These are phyloP conservation scores for Phaenicophaeus curvirostris DNA, from an alignment of 2,797 vertebrate species.

Conservation along the genomic window DNA sequence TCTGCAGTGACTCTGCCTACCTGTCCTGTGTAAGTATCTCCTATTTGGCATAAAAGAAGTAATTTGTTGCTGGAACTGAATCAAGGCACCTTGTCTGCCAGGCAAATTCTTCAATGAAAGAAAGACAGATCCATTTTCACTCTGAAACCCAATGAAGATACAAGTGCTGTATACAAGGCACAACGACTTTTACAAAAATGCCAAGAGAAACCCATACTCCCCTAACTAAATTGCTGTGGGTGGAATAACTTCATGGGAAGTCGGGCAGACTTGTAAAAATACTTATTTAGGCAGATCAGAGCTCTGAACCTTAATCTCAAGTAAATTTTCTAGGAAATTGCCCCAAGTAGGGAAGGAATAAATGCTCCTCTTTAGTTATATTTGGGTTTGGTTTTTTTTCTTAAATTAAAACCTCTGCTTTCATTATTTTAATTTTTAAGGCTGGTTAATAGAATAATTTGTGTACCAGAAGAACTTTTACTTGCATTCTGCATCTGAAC, in stretches of 20 bases:
- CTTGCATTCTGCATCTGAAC: background rate
- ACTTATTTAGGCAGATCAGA: background rate
- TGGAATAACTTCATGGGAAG: background rate
- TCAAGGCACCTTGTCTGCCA: background rate
- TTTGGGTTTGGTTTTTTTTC: background rate
- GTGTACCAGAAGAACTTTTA: background rate
- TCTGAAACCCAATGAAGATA: background rate
- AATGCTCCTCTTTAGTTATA: background rate
- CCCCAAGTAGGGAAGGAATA: background rate
- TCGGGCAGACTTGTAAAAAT: background rate
- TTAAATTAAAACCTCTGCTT: background rate
- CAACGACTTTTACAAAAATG: background rate
- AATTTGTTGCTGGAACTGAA: slow-evolving; percentile 14
- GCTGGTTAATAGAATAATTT: background rate
- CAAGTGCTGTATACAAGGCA: background rate
- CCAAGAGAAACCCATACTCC: background rate
- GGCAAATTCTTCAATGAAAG: background rate
- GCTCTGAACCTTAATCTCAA: background rate
- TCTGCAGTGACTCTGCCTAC: background rate
- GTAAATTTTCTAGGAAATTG: background rate
- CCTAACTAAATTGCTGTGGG: background rate
- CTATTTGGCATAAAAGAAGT: background rate
- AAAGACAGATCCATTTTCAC: background rate
- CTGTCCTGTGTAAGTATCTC: background rate
- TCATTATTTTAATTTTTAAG: background rate